phyloP scores from a whole-genome alignment of 1,140 invertebrate species.

The Ips typographus region DNA sequence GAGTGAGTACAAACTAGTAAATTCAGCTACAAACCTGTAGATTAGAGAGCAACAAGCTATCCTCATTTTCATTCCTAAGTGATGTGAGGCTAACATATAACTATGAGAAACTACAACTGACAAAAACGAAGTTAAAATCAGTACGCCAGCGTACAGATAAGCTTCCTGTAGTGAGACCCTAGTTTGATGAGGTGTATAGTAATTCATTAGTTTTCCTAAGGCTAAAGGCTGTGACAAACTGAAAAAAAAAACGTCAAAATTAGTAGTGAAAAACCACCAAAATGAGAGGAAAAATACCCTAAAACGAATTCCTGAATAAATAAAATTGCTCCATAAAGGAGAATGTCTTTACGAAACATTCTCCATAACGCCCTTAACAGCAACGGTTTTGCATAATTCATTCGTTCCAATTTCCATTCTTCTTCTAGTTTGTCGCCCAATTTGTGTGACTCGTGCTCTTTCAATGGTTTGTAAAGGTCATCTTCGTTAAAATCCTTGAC shows the following conservation, averaged over 20 bases:
- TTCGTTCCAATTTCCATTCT: conserved; percentile 56
- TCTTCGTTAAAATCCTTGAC: conserved; percentile 44
- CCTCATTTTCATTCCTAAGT: conserved; percentile 73
- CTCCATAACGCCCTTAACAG: conserved; percentile 48
- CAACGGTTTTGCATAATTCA: conserved; percentile 45
- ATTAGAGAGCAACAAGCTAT: conserved; percentile 78
- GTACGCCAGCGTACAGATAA: conserved; percentile 67
- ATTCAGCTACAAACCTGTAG: conserved; percentile 53
- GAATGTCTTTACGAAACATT: conserved; percentile 50
- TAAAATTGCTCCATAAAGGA: conserved; percentile 55
- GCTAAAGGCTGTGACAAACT: conserved; percentile 45
- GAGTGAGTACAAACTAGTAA: too few species aligned
- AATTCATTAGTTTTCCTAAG: conserved; percentile 50
- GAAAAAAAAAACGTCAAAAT: conserved; percentile 24
- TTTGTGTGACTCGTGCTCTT: conserved; percentile 41
- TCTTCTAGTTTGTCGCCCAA: conserved; percentile 61
- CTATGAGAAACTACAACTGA: conserved; percentile 74
- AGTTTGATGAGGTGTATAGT: conserved; percentile 58
- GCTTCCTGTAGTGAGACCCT: conserved; percentile 56
- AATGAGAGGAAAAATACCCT: conserved; percentile 48
- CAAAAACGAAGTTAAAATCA: conserved; percentile 67
- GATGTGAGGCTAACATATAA: conserved; percentile 70
- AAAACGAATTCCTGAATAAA: conserved; percentile 58
- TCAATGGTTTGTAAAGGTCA: conserved; percentile 40
- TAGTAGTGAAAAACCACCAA: background rate